Evolutionary conservation across 2,888 invertebrate genomes (phyloP), one percentile per base, ranked within the genome.

Genomic region (Scaptodrosophila latifasciaeformis): DNA sequence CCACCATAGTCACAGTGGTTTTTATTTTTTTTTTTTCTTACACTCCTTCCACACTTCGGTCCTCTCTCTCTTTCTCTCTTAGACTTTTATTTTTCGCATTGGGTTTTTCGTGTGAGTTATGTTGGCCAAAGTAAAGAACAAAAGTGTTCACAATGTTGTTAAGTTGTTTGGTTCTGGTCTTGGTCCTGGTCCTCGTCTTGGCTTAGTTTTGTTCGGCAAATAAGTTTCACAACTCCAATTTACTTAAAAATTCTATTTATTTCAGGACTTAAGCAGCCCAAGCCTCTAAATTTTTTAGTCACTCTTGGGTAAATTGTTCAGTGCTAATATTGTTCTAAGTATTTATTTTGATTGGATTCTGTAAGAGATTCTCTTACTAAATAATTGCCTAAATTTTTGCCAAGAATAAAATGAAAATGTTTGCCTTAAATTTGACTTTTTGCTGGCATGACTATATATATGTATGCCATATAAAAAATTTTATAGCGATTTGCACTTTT

Each of bases 191-290:
- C 35, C 47, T n/a, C n/a, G n/a, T n/a, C 35, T 44, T 50, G 65
- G 34, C 55, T 53, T 39, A 44, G 47, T 49, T 56, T 40, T 51
- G 51, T 49, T 35, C 54, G 37, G 48, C 67, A 67, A 77, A 67
- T 75, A 69, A 69, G 54, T 66, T 63, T 47, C 48, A n/a, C 65
- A 43, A 59, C 72, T 69, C 57, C 72, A 64, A 71, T 74, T 74
- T 76, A 74, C 79, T 74, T 74, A 64, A 68, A 74, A 74, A 74
- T 74, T 74, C 79, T 69, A 79, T 76, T 79, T 79, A 79, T 66
- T 74, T 76, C 71, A 45, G 49, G 39, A 60, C 55, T 65, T 61
- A 66, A 67, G 61, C 61, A 18, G 17, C 18, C 27, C 43, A 13
- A 13, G 2, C 4, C 35, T 24, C 29, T 44, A 13, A n/a, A n/a